These are phyloP conservation scores for Rallus crepitans DNA, from an alignment of 2,797 vertebrate genomes.

Conservation along the genomic window DNA sequence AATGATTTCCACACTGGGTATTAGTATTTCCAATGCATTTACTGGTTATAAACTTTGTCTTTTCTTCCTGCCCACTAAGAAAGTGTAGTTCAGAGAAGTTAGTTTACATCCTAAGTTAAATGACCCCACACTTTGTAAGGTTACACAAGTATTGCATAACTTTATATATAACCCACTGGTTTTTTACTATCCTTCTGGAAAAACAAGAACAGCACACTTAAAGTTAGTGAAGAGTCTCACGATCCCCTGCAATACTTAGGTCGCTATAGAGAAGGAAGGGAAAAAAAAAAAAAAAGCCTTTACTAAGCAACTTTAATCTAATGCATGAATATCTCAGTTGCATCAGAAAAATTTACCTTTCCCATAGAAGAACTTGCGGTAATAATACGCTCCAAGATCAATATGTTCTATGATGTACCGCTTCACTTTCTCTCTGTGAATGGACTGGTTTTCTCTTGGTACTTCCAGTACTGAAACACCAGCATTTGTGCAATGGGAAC, in stretches of 20 bases:
- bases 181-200: neutral
- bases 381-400: constrained; percentile 97
- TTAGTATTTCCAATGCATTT: neutral
- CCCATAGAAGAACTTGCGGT: constrained; percentile 96
- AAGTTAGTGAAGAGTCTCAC: neutral
- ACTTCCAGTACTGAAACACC: constrained; percentile 97
- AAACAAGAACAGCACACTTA: neutral
- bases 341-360: constrained; percentile 86
- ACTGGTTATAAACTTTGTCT: neutral
- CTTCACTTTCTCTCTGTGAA: constrained; percentile 97
- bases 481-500: constrained; percentile 98
- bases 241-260: neutral
- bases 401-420: constrained; percentile 98
- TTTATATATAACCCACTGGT: neutral
- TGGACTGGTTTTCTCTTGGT: constrained; percentile 92
- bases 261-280: neutral
- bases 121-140: neutral
- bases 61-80: neutral
- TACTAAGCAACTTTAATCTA: neutral
- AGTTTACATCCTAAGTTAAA: neutral
- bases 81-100: neutral
- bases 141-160: neutral
- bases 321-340: neutral
- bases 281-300: neutral
- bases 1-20: neutral